A percentile compares a stretch with the other conserved stretches of the same genome.
Evolutionary conservation across 2,888 invertebrate species (phyloP).

Genomic region (Hofmannophila pseudospretella): DNA sequence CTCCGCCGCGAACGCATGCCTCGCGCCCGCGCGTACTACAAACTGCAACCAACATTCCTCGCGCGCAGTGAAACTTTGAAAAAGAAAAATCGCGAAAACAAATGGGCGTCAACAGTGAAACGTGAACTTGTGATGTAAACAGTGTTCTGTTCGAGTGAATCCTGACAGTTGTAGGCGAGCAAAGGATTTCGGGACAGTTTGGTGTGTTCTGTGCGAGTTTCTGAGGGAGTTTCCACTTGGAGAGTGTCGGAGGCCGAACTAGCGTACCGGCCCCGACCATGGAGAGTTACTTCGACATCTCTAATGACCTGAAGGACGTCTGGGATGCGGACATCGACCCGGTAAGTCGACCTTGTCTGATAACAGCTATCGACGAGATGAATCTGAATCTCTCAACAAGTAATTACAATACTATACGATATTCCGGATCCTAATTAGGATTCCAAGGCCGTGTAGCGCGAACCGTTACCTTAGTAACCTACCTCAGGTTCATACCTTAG

Average conservation of each 20-base stretch:
- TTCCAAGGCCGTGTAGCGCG: too few species aligned
- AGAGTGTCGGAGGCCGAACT: conserved; percentile 54
- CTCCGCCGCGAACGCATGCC: conserved; percentile 42
- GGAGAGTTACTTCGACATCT: conserved; percentile 87
- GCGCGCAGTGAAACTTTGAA: conserved; percentile 68
- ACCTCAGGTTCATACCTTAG: too few species aligned
- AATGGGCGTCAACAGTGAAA: conserved; percentile 70
- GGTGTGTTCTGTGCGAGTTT: conserved; percentile 55
- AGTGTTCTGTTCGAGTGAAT: conserved; percentile 46
- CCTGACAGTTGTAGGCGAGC: conserved; percentile 41
- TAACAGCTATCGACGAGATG: conserved; percentile 41
- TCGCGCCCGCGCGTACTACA: conserved; percentile 20
- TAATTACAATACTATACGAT: too few species aligned
- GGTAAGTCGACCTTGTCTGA: conserved; percentile 80
- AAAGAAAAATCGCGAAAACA: conserved; percentile 56
- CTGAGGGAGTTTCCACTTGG: conserved; percentile 42
- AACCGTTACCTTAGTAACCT: too few species aligned
- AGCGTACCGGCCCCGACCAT: conserved; percentile 70
- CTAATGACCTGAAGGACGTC: conserved; percentile 85
- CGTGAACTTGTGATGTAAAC: conserved; percentile 60
- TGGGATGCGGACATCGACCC: conserved; percentile 91
- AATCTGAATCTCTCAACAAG: background rate
- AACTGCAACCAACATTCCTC: too few species aligned
- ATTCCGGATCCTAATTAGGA: too few species aligned
- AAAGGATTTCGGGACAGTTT: conserved; percentile 61